Conservation (phyloP, 2,888 invertebrate species). For the Caenorhabditis sp. region DNA sequence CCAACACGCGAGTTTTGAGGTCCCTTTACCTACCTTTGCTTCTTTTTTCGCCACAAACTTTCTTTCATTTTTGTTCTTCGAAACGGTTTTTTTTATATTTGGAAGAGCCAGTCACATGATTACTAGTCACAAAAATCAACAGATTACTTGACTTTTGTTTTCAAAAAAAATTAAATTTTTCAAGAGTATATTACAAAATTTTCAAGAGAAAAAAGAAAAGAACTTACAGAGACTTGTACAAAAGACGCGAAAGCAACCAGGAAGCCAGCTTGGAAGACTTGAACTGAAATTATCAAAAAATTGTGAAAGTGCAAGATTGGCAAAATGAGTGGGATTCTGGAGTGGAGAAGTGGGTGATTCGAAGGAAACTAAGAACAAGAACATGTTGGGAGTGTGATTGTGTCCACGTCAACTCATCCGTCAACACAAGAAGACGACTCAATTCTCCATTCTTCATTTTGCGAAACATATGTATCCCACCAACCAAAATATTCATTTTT, state of each 20-base stretch:
- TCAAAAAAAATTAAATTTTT: no score
- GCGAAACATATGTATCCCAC: constrained; percentile 47
- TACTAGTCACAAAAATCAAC: no score
- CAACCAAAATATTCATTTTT: constrained; percentile 43
- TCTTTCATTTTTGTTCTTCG: background rate
- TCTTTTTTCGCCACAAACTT: constrained; percentile 6
- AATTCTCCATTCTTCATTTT: constrained; percentile 51
- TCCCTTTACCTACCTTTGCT: constrained; percentile 4
- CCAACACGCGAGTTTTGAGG: constrained; percentile 27
- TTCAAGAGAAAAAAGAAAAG: no score
- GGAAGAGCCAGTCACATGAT: no score
- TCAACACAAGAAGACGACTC: constrained; percentile 55
- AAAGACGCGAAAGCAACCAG: constrained; percentile 75
- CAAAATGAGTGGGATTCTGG: constrained; percentile 10
- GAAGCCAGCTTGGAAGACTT: constrained; percentile 71
- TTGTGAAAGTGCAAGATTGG: constrained; percentile 1
- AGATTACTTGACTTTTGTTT: no score
- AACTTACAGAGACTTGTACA: constrained; percentile 78
- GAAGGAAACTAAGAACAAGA: constrained; percentile 18
- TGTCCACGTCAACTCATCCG: constrained; percentile 61
- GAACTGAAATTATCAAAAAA: constrained; percentile 26
- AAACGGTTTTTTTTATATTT: background rate
- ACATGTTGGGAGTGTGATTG: constrained; percentile 40
- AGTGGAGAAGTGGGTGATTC: background rate
- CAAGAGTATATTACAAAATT: no score